Percentiles rank a stretch among this genome's conserved stretches.
phyloP scores from a whole-genome alignment of 35 echinoderm and acorn worm species.

The Ptychodera flava region DNA sequence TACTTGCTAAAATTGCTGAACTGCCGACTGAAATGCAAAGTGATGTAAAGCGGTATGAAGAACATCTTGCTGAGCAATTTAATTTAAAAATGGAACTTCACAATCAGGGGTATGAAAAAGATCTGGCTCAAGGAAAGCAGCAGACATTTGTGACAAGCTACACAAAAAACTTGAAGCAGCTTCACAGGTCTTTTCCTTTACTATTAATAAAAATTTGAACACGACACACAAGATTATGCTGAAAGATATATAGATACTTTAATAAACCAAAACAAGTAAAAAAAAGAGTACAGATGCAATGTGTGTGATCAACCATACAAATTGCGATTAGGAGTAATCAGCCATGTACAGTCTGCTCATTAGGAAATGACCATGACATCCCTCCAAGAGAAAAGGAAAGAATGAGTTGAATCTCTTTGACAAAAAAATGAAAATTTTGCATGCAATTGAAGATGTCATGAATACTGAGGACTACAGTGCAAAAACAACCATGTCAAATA shows the following conservation, averaged over 20 bases:
- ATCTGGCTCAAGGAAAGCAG: background rate
- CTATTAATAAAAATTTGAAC: background rate
- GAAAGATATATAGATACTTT: background rate
- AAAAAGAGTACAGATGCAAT: background rate
- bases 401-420: too few species aligned
- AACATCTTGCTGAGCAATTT: background rate
- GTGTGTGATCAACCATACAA: background rate
- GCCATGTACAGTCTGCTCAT: background rate
- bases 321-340: background rate
- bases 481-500: too few species aligned
- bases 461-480: too few species aligned
- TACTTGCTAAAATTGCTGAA: too few species aligned
- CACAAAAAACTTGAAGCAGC: background rate
- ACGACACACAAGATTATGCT: background rate
- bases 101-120: background rate
- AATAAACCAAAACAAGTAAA: background rate
- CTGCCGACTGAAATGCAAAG: background rate
- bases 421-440: too few species aligned
- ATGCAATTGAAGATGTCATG: too few species aligned
- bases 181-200: background rate
- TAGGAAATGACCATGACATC: background rate
- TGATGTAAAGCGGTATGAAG: background rate
- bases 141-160: background rate
- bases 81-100: background rate
- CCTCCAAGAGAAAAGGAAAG: background rate